Percentiles rank a stretch among this genome's conserved stretches.
phyloP scores from a whole-genome alignment of 2,888 invertebrate genomes.

The Ornithoptera alexandrae region DNA sequence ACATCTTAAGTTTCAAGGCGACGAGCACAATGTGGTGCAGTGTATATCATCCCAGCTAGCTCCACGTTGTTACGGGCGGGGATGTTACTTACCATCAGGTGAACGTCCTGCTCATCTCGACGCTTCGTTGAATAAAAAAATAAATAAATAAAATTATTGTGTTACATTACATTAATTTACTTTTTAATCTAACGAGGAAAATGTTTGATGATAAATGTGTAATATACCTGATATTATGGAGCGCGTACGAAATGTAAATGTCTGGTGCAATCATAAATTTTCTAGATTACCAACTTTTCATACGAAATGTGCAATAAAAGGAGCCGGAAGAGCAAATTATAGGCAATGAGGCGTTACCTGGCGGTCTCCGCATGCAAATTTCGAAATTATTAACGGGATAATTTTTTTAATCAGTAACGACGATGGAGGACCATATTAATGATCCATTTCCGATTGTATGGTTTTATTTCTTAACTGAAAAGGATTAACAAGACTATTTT shows the following conservation, averaged over 20 bases:
- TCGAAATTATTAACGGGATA: neutral
- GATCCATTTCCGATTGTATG: neutral
- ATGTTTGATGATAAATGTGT: neutral
- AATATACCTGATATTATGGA: neutral
- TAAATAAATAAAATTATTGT: too few species aligned
- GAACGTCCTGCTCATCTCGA: too few species aligned
- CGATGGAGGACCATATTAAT: neutral
- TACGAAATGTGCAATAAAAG: neutral
- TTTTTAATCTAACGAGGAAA: too few species aligned
- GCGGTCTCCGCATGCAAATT: neutral
- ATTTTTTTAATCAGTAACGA: neutral
- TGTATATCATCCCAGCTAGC: too few species aligned
- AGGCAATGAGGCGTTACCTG: neutral
- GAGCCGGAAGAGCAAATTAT: neutral
- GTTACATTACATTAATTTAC: too few species aligned
- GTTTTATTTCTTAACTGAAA: neutral
- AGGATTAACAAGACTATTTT: neutral
- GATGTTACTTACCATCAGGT: too few species aligned
- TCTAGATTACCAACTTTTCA: slow-evolving; percentile 5
- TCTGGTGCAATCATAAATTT: slow-evolving; percentile 28
- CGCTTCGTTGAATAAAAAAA: too few species aligned
- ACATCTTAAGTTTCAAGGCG: too few species aligned
- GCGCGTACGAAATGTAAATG: neutral
- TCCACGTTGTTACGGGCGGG: too few species aligned
- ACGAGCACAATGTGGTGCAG: too few species aligned